Percentiles rank a stretch among this genome's conserved stretches.
phyloP scores from a whole-genome alignment of 37 sponge, comb jelly and placozoan species.

The Beroe forskalii region DNA sequence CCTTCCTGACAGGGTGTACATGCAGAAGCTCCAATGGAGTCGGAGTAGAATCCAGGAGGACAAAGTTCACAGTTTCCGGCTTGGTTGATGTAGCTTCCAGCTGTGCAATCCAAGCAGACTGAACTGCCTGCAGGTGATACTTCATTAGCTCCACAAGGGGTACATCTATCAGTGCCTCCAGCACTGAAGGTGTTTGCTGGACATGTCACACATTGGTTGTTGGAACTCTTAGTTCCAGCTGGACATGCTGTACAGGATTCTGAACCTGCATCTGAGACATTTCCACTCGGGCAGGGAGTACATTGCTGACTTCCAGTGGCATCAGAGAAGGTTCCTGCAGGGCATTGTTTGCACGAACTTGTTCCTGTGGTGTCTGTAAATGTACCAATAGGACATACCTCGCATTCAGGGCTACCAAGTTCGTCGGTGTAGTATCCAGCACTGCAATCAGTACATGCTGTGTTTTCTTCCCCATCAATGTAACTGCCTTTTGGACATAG shows the following conservation, averaged over 20 bases:
- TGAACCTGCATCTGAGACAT: constrained; percentile 2
- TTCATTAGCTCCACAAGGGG: constrained; percentile 9
- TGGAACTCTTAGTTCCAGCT: neutral
- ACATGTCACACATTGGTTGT: constrained; percentile 14
- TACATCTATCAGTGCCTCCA: neutral
- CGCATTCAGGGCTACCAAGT: neutral
- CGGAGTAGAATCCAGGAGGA: constrained; percentile 35
- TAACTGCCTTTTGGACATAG: constrained; percentile 2
- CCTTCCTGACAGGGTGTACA: constrained; percentile 39
- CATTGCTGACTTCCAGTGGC: neutral
- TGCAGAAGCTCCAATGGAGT: neutral
- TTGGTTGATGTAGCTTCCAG: constrained; percentile 45
- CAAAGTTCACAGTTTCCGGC: constrained; percentile 58
- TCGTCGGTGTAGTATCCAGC: constrained; percentile 57
- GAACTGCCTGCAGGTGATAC: neutral
- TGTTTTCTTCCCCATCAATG: constrained; percentile 42
- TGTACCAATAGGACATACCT: constrained; percentile 6
- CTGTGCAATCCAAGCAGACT: neutral
- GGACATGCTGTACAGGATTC: constrained; percentile 24
- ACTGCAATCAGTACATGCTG: neutral
- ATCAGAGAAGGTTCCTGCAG: constrained; percentile 23
- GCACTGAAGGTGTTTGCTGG: constrained; percentile 51
- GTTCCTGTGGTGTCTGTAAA: neutral
- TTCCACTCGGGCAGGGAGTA: neutral
- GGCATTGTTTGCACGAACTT: neutral